Conservation (phyloP, 1,140 invertebrate genomes). For the Aleiodes sp. region DNA sequence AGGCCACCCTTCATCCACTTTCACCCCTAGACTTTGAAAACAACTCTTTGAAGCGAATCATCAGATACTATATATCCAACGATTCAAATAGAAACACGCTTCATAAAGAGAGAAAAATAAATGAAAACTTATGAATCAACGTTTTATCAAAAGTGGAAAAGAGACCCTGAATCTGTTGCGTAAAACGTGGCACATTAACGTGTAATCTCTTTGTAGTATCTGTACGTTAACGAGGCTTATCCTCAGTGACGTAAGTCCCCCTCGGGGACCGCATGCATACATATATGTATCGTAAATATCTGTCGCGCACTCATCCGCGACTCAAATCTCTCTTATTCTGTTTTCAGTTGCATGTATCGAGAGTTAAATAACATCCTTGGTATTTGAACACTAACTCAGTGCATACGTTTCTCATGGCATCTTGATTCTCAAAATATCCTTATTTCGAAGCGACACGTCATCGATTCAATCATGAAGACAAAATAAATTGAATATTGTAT, state of each 20-base stretch:
- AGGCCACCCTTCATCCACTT: not conserved
- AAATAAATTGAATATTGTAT: not conserved
- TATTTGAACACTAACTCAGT: conserved; percentile 16
- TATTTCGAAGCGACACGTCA: not conserved
- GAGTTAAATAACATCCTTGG: conserved; percentile 35
- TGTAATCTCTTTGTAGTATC: conserved; percentile 41
- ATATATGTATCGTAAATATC: conserved; percentile 6
- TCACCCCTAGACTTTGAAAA: not conserved
- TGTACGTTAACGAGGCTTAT: conserved; percentile 40
- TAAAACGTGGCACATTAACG: conserved; percentile 42
- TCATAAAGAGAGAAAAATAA: not conserved
- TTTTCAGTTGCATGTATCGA: not conserved
- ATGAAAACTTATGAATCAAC: conserved; percentile 21
- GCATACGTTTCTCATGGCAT: not conserved
- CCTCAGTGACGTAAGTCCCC: conserved; percentile 36
- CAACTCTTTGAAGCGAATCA: not conserved
- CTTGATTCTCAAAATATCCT: conserved; percentile 13
- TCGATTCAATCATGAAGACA: not conserved
- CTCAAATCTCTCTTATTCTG: not conserved
- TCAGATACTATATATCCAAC: no score
- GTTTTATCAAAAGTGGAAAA: conserved; percentile 3
- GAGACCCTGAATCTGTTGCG: conserved; percentile 13
- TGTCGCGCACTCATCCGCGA: not conserved
- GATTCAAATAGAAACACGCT: not conserved
- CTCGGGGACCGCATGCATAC: not conserved